Evolutionary conservation across 2,888 invertebrate genomes (phyloP).

Genomic region (Iselma pallidipennis): DNA sequence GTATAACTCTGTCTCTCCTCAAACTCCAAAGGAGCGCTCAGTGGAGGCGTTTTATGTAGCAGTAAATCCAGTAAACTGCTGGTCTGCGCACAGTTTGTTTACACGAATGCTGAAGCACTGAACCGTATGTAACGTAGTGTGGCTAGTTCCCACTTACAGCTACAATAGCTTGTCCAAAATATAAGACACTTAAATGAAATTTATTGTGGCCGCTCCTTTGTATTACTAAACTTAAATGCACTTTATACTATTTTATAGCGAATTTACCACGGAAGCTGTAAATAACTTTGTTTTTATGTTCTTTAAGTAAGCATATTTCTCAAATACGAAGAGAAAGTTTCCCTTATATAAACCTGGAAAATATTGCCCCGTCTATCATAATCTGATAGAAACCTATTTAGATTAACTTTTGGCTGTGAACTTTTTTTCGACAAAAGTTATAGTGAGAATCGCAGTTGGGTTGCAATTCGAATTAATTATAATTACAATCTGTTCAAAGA

Average conservation of each 20-base stretch:
- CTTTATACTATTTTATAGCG: conserved; percentile 38
- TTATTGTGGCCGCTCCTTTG: conserved; percentile 40
- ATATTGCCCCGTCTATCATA: not conserved
- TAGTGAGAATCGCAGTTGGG: conserved; percentile 10
- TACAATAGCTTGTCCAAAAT: conserved; percentile 41
- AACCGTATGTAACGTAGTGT: conserved; percentile 44
- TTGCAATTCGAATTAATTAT: conserved; percentile 16
- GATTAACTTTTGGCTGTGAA: not conserved
- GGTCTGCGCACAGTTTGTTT: conserved; percentile 50
- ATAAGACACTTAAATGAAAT: conserved; percentile 43
- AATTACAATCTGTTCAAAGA: conserved; percentile 15
- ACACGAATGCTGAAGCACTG: conserved; percentile 47
- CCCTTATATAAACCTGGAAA: not conserved
- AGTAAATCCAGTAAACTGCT: conserved; percentile 52
- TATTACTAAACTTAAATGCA: conserved; percentile 41
- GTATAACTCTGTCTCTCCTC: conserved; percentile 8
- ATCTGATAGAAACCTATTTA: not conserved
- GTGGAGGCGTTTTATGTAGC: conserved; percentile 51
- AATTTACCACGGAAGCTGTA: conserved; percentile 30
- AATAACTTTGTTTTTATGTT: conserved; percentile 27
- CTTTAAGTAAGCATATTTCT: conserved; percentile 26
- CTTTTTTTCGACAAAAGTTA: not conserved
- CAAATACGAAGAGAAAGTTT: not conserved
- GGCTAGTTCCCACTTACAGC: conserved; percentile 40
- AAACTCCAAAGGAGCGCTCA: conserved; percentile 13